Evolutionary conservation across 2,113 vertebrate species (phyloP).

Genomic region (Cathartes aura): DNA sequence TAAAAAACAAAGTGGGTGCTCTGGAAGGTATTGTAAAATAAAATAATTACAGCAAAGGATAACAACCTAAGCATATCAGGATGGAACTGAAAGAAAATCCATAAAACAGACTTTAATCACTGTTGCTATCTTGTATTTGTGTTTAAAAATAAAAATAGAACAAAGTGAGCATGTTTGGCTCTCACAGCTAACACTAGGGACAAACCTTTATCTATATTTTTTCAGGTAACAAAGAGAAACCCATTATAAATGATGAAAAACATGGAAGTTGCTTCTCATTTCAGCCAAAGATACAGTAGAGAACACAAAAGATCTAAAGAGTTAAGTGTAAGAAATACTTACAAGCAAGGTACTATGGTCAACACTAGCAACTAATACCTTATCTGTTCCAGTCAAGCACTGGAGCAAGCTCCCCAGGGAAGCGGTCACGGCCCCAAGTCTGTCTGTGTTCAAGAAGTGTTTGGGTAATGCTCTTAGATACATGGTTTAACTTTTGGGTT

Average conservation of each 20-base stretch:
- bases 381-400: neutral
- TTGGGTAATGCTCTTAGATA: neutral
- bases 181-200: neutral
- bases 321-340: neutral
- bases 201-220: neutral
- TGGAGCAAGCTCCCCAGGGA: neutral
- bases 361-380: neutral
- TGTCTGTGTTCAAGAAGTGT: accelerated
- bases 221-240: neutral
- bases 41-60: neutral
- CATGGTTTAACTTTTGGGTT: neutral
- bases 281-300: neutral
- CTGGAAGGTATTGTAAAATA: neutral
- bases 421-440: too few species aligned
- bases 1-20: neutral
- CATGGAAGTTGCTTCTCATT: neutral
- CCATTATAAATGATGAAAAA: neutral
- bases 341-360: neutral
- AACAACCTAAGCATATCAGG: neutral
- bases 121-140: neutral
- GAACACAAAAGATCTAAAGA: neutral
- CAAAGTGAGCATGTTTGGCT: neutral
- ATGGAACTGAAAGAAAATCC: neutral
- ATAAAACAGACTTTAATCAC: neutral
- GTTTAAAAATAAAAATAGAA: neutral